Evolutionary conservation across 1,140 invertebrate species (phyloP).

Genomic region (Saxidomus purpurata): DNA sequence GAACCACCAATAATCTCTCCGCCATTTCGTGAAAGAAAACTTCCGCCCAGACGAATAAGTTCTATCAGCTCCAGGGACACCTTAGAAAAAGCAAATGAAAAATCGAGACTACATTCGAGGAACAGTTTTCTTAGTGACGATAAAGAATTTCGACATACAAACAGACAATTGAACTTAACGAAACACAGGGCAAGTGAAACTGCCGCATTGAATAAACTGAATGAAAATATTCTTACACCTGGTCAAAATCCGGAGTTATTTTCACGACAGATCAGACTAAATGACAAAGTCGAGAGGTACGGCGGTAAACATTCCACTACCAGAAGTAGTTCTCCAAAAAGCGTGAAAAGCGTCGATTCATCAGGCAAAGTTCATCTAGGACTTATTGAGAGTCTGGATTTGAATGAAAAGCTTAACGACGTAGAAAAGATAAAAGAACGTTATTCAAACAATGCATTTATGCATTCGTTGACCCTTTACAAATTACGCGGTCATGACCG

Average conservation of each 20-base stretch:
- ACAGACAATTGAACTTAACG: background rate
- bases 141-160: conserved; percentile 14
- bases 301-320: background rate
- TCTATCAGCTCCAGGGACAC: conserved; percentile 25
- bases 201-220: conserved; percentile 32
- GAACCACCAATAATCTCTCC: background rate
- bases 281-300: background rate
- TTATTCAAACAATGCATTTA: conserved; percentile 61
- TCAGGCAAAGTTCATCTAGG: conserved; percentile 60
- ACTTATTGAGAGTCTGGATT: conserved; percentile 63
- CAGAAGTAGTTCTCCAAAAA: conserved; percentile 53
- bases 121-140: conserved; percentile 42
- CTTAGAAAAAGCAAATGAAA: background rate
- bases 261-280: conserved; percentile 27
- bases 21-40: conserved; percentile 15
- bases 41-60: conserved; percentile 39
- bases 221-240: conserved; percentile 47
- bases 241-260: conserved; percentile 57
- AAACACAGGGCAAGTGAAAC: conserved; percentile 40
- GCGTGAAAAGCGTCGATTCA: conserved; percentile 34
- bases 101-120: conserved; percentile 8
- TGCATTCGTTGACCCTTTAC: conserved; percentile 51
- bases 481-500: conserved; percentile 64
- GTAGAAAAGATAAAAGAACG: conserved; percentile 66
- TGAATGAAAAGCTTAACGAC: conserved; percentile 61